Percentiles rank a stretch among this genome's conserved stretches.
Conservation (phyloP, 2,797 vertebrate species). For the Sphaeramia orbicularis region DNA sequence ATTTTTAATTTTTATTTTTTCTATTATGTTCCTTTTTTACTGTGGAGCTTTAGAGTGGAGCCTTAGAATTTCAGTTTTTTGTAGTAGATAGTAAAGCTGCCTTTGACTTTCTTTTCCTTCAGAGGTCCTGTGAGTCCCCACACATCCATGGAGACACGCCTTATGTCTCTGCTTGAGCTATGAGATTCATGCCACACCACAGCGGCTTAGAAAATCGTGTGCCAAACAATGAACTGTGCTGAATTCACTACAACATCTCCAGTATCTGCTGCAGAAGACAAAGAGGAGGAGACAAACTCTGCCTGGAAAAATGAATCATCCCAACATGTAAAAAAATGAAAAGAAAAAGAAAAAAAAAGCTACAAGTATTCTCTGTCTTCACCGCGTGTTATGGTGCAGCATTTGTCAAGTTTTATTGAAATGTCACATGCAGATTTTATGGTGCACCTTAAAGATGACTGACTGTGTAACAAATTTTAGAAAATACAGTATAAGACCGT, state of each 20-base stretch:
- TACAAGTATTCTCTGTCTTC: conserved; percentile 75
- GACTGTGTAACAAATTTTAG: conserved; percentile 83
- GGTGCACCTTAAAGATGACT: conserved; percentile 93
- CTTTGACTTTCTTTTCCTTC: conserved; percentile 21
- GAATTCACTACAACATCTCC: conserved; percentile 43
- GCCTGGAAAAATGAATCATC: conserved; percentile 24
- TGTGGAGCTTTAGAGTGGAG: no score
- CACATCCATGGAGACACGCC: conserved; percentile 52
- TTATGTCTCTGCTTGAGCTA: conserved; percentile 66
- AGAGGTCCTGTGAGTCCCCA: conserved; percentile 83
- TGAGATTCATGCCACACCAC: conserved; percentile 60
- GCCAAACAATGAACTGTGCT: conserved; percentile 78
- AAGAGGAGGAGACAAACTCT: conserved; percentile 39
- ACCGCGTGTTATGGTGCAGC: conserved; percentile 74
- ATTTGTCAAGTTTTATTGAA: conserved; percentile 74
- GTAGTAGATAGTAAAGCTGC: no score
- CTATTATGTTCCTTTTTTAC: no score
- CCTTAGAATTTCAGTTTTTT: no score
- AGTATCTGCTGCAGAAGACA: conserved; percentile 35
- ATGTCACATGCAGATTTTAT: conserved; percentile 81
- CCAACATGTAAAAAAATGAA: conserved; percentile 15
- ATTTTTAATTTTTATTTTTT: no score
- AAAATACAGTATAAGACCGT: conserved; percentile 67
- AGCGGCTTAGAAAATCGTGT: conserved; percentile 69
- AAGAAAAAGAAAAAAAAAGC: conserved; percentile 27